These are phyloP conservation scores for Coregonus clupeaformis DNA, from an alignment of 2,113 vertebrate species.

Conservation along the genomic window DNA sequence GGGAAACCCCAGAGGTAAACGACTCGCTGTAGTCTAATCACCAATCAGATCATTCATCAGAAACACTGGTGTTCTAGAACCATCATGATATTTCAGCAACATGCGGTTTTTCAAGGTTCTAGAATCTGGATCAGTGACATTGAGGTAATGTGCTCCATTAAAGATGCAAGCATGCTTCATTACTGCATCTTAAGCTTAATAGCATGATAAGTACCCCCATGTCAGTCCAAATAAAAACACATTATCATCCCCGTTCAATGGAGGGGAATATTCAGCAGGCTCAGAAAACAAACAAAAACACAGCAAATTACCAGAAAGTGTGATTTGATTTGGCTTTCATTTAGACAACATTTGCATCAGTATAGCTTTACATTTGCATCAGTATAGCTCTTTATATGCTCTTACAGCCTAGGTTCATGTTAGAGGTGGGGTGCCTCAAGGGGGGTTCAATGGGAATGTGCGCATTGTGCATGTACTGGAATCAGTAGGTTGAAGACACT, in stretches of 20 bases:
- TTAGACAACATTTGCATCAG: conserved; percentile 27
- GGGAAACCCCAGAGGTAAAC: background rate
- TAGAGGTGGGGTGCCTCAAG: conserved; percentile 11
- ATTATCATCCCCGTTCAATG: background rate
- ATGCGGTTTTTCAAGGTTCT: background rate
- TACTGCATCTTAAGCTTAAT: too few relatives aligned
- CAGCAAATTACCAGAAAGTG: conserved; percentile 30
- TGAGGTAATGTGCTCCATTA: background rate
- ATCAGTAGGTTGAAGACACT: background rate
- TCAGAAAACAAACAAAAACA: background rate
- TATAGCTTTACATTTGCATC: conserved; percentile 25
- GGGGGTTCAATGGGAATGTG: conserved; percentile 2
- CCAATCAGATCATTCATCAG: too few relatives aligned
- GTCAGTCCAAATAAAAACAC: background rate
- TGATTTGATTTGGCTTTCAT: conserved; percentile 26
- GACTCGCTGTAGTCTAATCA: background rate
- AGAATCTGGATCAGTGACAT: background rate
- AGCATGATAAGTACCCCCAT: background rate
- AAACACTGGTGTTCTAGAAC: background rate
- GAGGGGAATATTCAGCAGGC: background rate
- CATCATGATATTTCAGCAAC: background rate
- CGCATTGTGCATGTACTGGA: background rate
- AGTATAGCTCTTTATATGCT: conserved; percentile 6
- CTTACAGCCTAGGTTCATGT: background rate
- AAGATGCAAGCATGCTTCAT: background rate